Conservation (phyloP, 2,888 invertebrate species). For the Acanthosepion esculentum region DNA sequence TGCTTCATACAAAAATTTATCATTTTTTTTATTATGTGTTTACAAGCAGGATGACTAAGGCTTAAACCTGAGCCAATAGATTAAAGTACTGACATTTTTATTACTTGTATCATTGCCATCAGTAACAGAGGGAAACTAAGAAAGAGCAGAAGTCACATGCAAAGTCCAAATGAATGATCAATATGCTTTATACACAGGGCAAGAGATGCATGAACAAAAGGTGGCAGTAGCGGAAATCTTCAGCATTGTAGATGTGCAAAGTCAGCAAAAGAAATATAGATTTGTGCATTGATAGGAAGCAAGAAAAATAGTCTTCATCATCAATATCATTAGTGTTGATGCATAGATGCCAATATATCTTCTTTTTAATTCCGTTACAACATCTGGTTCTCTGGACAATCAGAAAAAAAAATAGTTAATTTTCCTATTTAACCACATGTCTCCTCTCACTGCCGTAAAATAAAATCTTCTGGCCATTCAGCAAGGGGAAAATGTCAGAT, state of each 20-base stretch:
- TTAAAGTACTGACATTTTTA: not conserved
- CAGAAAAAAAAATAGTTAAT: not conserved
- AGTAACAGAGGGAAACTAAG: not conserved
- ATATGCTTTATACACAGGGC: not conserved
- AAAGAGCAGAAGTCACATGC: not conserved
- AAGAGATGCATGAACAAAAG: not conserved
- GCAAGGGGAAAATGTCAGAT: no score
- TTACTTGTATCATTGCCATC: not conserved
- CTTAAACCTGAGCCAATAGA: not conserved
- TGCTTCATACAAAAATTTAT: no score
- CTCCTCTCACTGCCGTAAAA: not conserved
- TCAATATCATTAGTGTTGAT: not conserved
- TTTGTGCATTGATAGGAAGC: not conserved
- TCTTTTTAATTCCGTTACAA: not conserved
- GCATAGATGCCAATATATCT: not conserved
- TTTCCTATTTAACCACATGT: not conserved
- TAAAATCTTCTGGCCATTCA: no score
- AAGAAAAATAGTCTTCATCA: not conserved
- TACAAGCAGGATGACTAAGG: not conserved
- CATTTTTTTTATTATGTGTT: not conserved
- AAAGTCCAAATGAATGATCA: not conserved
- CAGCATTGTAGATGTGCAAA: not conserved
- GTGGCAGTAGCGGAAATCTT: not conserved
- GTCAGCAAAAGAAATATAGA: not conserved
- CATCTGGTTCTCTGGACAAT: not conserved